Base-by-base conservation (phyloP, 2,113 vertebrate genomes). In the Carassius gibelio region DNA sequence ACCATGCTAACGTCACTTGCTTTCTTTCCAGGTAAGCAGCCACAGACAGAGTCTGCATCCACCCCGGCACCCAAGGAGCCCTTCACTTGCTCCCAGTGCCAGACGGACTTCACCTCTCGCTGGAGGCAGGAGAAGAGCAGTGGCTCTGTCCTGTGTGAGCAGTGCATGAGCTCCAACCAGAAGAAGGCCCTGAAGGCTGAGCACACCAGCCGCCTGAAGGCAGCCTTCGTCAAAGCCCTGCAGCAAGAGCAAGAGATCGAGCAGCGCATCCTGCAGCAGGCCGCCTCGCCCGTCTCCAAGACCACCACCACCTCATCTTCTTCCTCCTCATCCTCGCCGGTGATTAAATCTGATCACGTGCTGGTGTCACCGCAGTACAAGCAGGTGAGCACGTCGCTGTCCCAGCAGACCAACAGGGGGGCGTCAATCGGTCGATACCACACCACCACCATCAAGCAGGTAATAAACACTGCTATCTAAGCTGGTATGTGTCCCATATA, bases 171-270 rank as follows among this genome's bases (percentile, higher is more conserved):
- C 0, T 98, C 97, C 66, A 99, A 96, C 91, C 97, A 98, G 94
- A 99, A 99, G 93, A 98, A 97, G 90, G 95, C 94, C 1, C 94
- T 99, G 86, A 99, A 99, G 92, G 97, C 96, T 0, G 98, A 99
- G 45, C 98, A 99, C 94, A 99, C 98, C 0, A 97, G 91, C 88
- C 94, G 97, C 0, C 96, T 99, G 91, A 99, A 99, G 94, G 96
- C 96, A 0, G 98, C 98, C 81, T 99, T 99, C 0, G 97, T 99
- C n/a, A 99, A 98, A 93, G 98, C 98, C 0, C 94, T 99, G 89
- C 98, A 99, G 91, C 98, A 99, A 87, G 98, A 99, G 91, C 97
- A 99, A 92, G 98, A 99, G 94, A 98, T 99, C 0, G 97, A 99
- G 90, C 97, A 99, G 92, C 95, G 96, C 55, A 97, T 99, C 90